Base-by-base conservation (phyloP, 2,113 vertebrate genomes). In the Orthochromis indermauri region DNA sequence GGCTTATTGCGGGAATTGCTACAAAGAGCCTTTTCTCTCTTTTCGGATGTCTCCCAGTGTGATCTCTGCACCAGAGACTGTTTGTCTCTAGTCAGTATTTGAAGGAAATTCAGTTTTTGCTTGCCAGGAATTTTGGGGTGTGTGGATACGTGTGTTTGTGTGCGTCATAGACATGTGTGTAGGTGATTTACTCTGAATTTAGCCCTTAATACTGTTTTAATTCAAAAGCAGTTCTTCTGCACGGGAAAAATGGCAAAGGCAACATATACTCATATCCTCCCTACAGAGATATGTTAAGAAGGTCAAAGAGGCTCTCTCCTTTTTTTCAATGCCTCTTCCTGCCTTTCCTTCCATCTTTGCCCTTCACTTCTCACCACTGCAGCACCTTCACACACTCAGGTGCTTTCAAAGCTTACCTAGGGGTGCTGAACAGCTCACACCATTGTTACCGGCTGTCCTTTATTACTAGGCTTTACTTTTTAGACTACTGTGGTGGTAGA, bases 11-110 rank as follows among this genome's bases (percentile, higher is more conserved):
- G 13, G 45, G 82, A 76, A 54, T 85, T 49, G 45, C 80, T 49
- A 90, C 91, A 94, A 92, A 91, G 92, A 88, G 54, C 40, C 89
- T 86, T 89, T 92, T 92, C 82, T 91, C 54, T 91, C 71, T 85
- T 47, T 87, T 88, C 24, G 24, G 88, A 90, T 87, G 80, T 86
- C 83, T 51, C 92, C 68, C 80, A 28, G 80, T 86, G 85, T 49
- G 71, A 68, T 84, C 28, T n/a, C 83, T 45, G 84, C 86, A 81
- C 90, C 57, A 37, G 86, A 83, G 31, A 33, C 61, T 82, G 47
- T 82, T 63, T 84, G 84, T 91, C 71, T 88, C 73, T 88, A 53
- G 76, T 88, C 61, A 28, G 37, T 49, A n/a, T 31, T 49, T 57
- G 10, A 57, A 57, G 53, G 79, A 47, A 45, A 81, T 81, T 92